Base-by-base conservation (phyloP, 2,888 invertebrate genomes). In the Eupithecia vulgata region DNA sequence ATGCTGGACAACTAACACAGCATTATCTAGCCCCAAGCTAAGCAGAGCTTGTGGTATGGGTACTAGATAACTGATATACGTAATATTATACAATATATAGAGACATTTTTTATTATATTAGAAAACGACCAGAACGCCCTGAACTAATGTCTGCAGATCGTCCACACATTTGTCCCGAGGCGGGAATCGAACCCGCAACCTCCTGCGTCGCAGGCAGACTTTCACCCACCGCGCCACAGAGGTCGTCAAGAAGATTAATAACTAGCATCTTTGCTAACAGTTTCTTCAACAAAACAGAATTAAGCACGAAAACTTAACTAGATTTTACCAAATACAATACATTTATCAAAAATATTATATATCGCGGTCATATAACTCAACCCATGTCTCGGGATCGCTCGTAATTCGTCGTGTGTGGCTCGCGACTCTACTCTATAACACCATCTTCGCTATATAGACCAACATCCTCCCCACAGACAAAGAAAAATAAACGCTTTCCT, bases 391-490 rank as follows among this genome's bases (percentile, higher is more conserved):
- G 86, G 88, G 85, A 90, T 90, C 88, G 88, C 89, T 88, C 89
- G 90, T 91, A 91, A 91, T 90, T 91, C 94, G 91, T 93, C 94
- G 93, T 93, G 93, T 93, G 94, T 93, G 93, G 93, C 91, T 92
- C 87, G 91, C 90, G 90, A 91, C 88, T 92, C 89, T 89, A 88
- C 88, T 88, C 83, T 77, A 78, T 81, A 82, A 82, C 82, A 83
- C 84, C 82, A 87, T 88, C 82, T 82, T 84, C 85, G 86, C 84
- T 87, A 89, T 78, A 82, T 80, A 83, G 68, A 21, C 77, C 21
- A 82, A 85, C 84, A 84, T 82, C 83, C 80, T 74, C 71, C 42
- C 70, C 67, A 70, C 61, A n/a, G 40, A 67, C 79, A 84, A 68
- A 73, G 76, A 79, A 89, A 85, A 82, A 81, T 79, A 72, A 73